Evolutionary conservation across 1,140 invertebrate species (phyloP), one percentile per base, ranked within the genome.

Genomic region (Achatina immaculata): DNA sequence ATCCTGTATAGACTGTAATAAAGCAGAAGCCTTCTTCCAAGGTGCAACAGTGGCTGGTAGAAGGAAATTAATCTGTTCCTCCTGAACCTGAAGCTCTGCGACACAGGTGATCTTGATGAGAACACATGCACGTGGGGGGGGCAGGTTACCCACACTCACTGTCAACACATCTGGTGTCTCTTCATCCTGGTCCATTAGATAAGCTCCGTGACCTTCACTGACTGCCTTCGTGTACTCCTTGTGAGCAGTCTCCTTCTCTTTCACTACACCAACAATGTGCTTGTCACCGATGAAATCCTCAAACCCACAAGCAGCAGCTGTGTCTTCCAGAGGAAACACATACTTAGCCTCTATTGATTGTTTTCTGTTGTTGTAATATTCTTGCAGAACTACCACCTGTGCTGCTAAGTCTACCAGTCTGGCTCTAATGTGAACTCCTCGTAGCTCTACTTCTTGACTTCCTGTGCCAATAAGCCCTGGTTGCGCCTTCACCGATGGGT

Each of bases 51-150:
- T 88, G 14, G 88, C 88, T 9, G 92, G 92, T 16, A 93, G 78
- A 45, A 83, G 83, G 82, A 93, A 92, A 45, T 84, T 86, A 65
- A 93, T 89, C 21, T 89, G 83, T 72, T 90, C 90, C 31, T 88
- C 88, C 28, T 92, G 90, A 38, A 92, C 89, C 77, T 91, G 90
- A 36, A 93, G 86, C 82, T 93, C 92, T 1, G 91, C 86, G 6
- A 92, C 90, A 76, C 93, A 93, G 6, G 91, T 93, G 69, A 93
- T 92, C 78, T 92, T 92, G n/a, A 93, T 91, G 11, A 92, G 81
- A 21, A 90, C 92, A 36, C 83, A 83, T 16, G 87, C 85, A 1
- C 87, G 83, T 40, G 38, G 42, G 0, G 92, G 85, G 21, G 92
- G 92, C 6, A 93, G 80, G 78, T 92, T 92, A 36, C 92, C 92